Evolutionary conservation across 2,888 invertebrate genomes (phyloP).

Genomic region (Sinotaia quadrata): DNA sequence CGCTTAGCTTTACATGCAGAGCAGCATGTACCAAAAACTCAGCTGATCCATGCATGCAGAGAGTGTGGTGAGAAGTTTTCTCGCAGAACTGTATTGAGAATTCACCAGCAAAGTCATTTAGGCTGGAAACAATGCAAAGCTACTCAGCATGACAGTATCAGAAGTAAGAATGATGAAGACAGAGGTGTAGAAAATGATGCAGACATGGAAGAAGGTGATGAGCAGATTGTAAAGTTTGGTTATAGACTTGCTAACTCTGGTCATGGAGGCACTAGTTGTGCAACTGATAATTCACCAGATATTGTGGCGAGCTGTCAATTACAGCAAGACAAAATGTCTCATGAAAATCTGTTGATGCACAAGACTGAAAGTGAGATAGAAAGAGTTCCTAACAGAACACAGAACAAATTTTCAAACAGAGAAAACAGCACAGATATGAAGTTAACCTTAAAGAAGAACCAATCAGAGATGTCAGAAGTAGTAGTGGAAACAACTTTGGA

Average conservation of each 20-base stretch:
- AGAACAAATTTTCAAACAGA: too few species aligned
- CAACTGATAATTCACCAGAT: not conserved
- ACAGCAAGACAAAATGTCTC: too few species aligned
- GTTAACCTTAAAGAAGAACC: too few species aligned
- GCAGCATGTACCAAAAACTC: not conserved
- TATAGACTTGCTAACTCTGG: not conserved
- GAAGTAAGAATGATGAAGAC: not conserved
- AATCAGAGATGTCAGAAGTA: too few species aligned
- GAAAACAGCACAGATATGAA: too few species aligned
- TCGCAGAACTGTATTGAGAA: not conserved
- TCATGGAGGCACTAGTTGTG: not conserved
- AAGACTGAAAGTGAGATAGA: too few species aligned
- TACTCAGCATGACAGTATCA: too few species aligned
- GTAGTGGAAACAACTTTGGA: not conserved
- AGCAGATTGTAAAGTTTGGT: not conserved
- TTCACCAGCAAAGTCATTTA: not conserved
- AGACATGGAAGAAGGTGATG: not conserved
- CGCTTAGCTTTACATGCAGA: slow-evolving; percentile 5
- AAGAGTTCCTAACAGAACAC: too few species aligned
- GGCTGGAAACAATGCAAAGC: not conserved
- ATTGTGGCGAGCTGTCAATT: too few species aligned
- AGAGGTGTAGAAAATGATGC: too few species aligned
- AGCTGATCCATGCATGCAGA: not conserved
- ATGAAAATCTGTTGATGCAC: too few species aligned
- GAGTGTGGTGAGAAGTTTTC: slow-evolving; percentile 4